These are phyloP conservation scores for Callopanchax toddi DNA, from an alignment of 2,113 vertebrate species.

Conservation along the genomic window DNA sequence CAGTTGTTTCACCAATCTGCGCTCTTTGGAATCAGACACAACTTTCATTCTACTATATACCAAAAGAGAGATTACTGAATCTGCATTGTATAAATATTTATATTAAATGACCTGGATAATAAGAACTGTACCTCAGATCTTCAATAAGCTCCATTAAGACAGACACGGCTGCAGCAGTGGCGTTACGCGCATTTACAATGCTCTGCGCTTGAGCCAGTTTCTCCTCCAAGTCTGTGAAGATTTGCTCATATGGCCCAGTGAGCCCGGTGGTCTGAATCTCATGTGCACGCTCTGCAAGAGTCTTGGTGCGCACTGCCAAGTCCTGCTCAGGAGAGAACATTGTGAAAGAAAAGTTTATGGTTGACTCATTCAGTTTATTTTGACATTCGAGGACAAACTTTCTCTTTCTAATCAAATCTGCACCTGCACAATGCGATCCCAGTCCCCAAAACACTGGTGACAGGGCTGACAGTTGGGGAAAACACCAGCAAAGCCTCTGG, in stretches of 20 bases:
- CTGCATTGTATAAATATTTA: too few relatives aligned
- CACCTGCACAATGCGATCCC: conserved; percentile 93
- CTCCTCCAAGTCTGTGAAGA: conserved; percentile 85
- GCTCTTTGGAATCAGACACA: conserved; percentile 49
- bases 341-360: background rate
- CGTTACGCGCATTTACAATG: conserved; percentile 86
- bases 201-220: conserved; percentile 83
- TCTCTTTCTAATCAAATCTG: background rate
- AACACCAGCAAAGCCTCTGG: conserved; percentile 89
- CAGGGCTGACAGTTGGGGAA: conserved; percentile 94
- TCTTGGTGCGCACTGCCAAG: conserved; percentile 82
- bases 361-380: background rate
- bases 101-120: background rate
- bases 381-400: background rate
- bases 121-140: conserved; percentile 84
- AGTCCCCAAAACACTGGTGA: conserved; percentile 96
- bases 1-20: conserved; percentile 87
- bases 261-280: conserved; percentile 89
- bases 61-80: background rate
- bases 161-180: conserved; percentile 79
- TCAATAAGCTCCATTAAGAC: conserved; percentile 85
- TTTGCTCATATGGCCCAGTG: conserved; percentile 84
- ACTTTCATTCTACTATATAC: too few relatives aligned
- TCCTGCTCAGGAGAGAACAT: conserved; percentile 75
- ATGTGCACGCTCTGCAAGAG: conserved; percentile 79